Percentiles rank a stretch among this genome's conserved stretches.
These are phyloP conservation scores for Salvelinus fontinalis DNA, from an alignment of 2,113 vertebrate species.

Conservation along the genomic window DNA sequence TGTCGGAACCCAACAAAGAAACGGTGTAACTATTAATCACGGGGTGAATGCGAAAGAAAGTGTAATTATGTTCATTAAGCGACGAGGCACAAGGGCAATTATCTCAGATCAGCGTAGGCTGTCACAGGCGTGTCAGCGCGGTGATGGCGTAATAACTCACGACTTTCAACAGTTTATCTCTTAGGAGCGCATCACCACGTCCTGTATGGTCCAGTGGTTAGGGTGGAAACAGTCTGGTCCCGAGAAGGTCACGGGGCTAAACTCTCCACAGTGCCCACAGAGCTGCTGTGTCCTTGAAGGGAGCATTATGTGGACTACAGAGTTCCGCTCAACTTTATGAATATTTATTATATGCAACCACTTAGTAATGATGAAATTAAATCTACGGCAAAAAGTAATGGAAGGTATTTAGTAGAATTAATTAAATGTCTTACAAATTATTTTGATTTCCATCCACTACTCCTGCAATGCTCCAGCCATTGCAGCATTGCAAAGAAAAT, in stretches of 20 bases:
- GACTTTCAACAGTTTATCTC: conserved; percentile 58
- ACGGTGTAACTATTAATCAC: conserved; percentile 80
- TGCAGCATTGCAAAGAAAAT: no score
- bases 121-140: conserved; percentile 63
- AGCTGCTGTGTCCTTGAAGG: background rate
- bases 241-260: conserved; percentile 5
- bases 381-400: background rate
- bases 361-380: no score
- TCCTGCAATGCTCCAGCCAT: no score
- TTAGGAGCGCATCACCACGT: conserved; percentile 11
- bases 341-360: background rate
- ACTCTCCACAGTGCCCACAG: conserved; percentile 52
- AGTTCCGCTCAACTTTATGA: background rate
- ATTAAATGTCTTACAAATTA: no score
- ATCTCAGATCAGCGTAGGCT: conserved; percentile 65
- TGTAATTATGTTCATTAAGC: conserved; percentile 81
- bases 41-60: conserved; percentile 69
- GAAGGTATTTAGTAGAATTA: background rate
- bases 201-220: conserved; percentile 43
- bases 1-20: conserved; percentile 76
- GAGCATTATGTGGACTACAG: background rate
- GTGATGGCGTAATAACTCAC: conserved; percentile 70
- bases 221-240: background rate
- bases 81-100: conserved; percentile 74
- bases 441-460: no score